Conservation (phyloP, 2,113 vertebrate species). For the Cyanistes caeruleus region DNA sequence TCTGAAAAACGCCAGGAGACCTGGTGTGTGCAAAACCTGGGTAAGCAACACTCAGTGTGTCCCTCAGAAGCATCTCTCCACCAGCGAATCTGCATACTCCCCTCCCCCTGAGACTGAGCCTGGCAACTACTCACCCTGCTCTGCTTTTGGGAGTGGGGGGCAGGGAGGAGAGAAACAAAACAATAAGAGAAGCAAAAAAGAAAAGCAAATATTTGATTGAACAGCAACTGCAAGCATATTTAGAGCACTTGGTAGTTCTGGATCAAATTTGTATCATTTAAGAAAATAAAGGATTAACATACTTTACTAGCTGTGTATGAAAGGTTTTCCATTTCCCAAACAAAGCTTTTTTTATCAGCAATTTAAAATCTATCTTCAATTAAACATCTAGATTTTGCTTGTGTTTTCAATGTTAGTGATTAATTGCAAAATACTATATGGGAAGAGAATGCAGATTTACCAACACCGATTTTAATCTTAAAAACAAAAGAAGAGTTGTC, state of each 20-base stretch:
- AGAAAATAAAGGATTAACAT: background rate
- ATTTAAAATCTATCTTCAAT: background rate
- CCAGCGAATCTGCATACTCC: background rate
- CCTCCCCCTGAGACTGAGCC: background rate
- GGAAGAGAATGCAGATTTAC: background rate
- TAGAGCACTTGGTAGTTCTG: background rate
- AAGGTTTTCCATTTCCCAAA: background rate
- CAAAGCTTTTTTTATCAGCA: background rate
- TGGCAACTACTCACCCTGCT: background rate
- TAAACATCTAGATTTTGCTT: background rate
- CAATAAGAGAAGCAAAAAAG: background rate
- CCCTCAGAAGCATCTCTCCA: background rate
- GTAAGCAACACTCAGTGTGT: background rate
- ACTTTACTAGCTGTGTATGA: background rate
- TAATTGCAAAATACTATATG: background rate
- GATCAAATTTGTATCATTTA: background rate
- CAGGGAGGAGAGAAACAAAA: background rate
- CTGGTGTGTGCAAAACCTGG: background rate
- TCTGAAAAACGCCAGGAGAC: background rate
- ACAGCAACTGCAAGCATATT: background rate
- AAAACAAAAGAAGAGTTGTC: slow-evolving; percentile 13
- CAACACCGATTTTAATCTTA: background rate
- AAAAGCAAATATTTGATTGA: background rate
- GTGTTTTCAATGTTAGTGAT: background rate
- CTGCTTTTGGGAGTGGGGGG: background rate